phyloP scores from a whole-genome alignment of 2,113 vertebrate species.

The Struthio camelus region DNA sequence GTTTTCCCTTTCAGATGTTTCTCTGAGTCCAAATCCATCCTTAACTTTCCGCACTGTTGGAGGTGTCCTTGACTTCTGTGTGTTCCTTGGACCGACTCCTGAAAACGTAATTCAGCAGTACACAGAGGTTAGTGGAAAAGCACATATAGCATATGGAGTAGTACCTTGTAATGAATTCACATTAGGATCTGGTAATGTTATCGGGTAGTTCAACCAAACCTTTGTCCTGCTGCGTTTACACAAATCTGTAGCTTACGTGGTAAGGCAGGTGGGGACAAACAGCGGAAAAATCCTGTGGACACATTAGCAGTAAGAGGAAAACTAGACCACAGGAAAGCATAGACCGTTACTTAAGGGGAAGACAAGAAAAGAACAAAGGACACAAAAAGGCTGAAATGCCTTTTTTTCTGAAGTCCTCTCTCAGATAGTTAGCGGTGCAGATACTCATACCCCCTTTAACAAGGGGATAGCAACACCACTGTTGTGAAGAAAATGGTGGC shows the following conservation, averaged over 20 bases:
- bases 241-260: neutral
- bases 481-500: neutral
- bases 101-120: conserved; percentile 86
- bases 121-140: conserved; percentile 72
- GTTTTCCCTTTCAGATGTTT: conserved; percentile 41
- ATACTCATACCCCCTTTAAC: neutral
- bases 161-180: neutral
- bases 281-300: neutral
- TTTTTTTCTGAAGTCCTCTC: neutral
- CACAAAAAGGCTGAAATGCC: neutral
- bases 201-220: neutral
- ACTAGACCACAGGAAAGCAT: neutral
- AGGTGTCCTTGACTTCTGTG: conserved; percentile 79
- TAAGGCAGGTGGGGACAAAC: neutral
- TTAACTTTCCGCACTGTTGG: conserved; percentile 61
- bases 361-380: neutral
- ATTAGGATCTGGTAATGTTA: neutral
- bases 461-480: neutral
- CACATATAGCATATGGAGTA: rapidly evolving
- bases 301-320: neutral
- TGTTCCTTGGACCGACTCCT: conserved; percentile 84
- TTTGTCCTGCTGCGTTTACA: neutral
- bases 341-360: neutral
- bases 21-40: conserved; percentile 56
- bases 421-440: neutral